A percentile compares a stretch with the other conserved stretches of the same genome.
These are phyloP conservation scores for Electrophaes corylata DNA, from an alignment of 2,888 invertebrate genomes.

Conservation along the genomic window DNA sequence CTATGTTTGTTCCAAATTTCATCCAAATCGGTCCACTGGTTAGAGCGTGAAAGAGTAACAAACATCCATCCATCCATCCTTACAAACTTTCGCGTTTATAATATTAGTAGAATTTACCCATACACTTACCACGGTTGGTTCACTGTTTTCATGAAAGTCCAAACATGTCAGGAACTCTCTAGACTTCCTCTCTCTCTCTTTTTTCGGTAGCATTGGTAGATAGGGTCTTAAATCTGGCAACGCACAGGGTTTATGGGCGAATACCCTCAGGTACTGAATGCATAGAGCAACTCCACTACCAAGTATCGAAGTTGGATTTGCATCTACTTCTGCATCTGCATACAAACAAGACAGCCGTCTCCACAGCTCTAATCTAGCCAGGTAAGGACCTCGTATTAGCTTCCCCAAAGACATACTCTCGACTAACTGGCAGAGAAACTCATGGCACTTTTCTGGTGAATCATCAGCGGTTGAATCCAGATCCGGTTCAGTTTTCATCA, in stretches of 20 bases:
- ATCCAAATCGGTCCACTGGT: too few species aligned
- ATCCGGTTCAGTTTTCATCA: constrained; percentile 70
- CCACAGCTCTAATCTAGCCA: constrained; percentile 92
- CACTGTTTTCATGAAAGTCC: constrained; percentile 85
- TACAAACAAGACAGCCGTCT: constrained; percentile 72
- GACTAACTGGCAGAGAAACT: constrained; percentile 78
- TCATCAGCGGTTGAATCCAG: constrained; percentile 62
- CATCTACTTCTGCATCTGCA: constrained; percentile 57
- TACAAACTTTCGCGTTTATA: too few species aligned
- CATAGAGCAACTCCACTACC: constrained; percentile 88
- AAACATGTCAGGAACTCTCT: constrained; percentile 85
- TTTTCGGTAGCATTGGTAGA: constrained; percentile 87
- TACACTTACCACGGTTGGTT: constrained; percentile 85
- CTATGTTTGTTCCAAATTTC: too few species aligned
- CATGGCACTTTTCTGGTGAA: constrained; percentile 74
- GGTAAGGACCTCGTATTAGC: constrained; percentile 90
- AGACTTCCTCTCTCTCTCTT: constrained; percentile 84
- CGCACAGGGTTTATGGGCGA: constrained; percentile 94
- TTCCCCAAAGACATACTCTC: constrained; percentile 77
- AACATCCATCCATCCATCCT: too few species aligned
- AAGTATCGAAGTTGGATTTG: constrained; percentile 80
- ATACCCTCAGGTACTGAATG: constrained; percentile 90
- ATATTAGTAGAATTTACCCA: too few species aligned
- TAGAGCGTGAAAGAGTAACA: too few species aligned
- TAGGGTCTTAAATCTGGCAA: constrained; percentile 92